phyloP scores from a whole-genome alignment of 1,140 invertebrate species.

The Aradophagus sp. region DNA sequence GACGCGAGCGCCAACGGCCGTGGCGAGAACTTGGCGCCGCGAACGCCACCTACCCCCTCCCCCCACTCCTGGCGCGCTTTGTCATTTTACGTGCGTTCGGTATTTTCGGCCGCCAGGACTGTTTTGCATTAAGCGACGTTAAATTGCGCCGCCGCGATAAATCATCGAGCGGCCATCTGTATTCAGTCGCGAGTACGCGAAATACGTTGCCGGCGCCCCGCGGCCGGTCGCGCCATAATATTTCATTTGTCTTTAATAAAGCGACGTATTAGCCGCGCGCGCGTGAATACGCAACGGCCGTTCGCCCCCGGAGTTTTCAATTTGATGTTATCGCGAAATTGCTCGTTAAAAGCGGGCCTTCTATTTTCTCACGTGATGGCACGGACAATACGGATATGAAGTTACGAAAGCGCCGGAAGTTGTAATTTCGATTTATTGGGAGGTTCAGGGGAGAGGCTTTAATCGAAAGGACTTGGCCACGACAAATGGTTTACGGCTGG shows the following conservation, averaged over 20 bases:
- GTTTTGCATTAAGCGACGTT: slow-evolving; percentile 15
- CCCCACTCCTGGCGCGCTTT: too few relatives aligned
- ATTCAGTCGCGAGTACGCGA: slow-evolving; percentile 14
- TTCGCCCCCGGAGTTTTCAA: slow-evolving; percentile 48
- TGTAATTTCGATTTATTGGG: slow-evolving; percentile 41
- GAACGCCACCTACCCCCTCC: too few relatives aligned
- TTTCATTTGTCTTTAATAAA: slow-evolving; percentile 46
- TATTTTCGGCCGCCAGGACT: too few relatives aligned
- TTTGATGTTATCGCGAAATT: slow-evolving; percentile 47
- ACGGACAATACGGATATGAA: slow-evolving; percentile 46
- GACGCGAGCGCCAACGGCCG: too few relatives aligned
- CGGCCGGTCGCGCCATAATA: slow-evolving; percentile 19
- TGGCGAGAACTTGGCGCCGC: too few relatives aligned
- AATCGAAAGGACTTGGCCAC: too few relatives aligned
- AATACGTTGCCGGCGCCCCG: slow-evolving; percentile 11
- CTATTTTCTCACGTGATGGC: slow-evolving; percentile 41
- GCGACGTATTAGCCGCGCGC: slow-evolving; percentile 13
- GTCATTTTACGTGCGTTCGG: too few relatives aligned
- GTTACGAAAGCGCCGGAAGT: slow-evolving; percentile 46
- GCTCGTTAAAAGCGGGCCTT: slow-evolving; percentile 40
- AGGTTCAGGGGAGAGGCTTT: too few relatives aligned
- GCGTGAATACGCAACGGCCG: slow-evolving; percentile 28
- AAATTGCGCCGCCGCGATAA: slow-evolving; percentile 10
- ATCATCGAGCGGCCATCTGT: slow-evolving; percentile 21
- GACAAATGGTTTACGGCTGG: slow-evolving; percentile 26